Conservation (phyloP, 1,140 invertebrate genomes). For the Microplitis mediator region DNA sequence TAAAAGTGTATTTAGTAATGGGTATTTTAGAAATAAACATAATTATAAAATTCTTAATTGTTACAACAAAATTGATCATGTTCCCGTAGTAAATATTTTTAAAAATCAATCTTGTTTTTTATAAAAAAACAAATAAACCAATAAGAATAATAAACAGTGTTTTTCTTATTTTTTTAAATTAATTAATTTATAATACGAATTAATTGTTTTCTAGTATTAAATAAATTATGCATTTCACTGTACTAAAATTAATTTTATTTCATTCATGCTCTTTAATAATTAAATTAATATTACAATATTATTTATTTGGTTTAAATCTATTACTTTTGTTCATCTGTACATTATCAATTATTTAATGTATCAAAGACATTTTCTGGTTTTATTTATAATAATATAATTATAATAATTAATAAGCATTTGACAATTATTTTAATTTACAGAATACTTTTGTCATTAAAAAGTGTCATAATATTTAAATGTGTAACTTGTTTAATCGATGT, state of each 20-base stretch:
- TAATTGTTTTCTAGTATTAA: neutral
- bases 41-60: too few relatives aligned
- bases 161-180: neutral
- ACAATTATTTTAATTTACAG: neutral
- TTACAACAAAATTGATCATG: too few relatives aligned
- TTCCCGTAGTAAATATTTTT: too few relatives aligned
- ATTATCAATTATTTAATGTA: constrained; percentile 1
- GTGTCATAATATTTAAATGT: neutral
- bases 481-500: neutral
- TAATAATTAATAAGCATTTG: neutral
- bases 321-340: neutral
- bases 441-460: neutral
- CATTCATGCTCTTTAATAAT: neutral
- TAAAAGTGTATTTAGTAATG: too few relatives aligned
- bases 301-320: constrained; percentile 13
- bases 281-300: constrained; percentile 12
- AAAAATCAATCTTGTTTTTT: neutral
- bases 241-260: constrained; percentile 15
- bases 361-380: too few relatives aligned
- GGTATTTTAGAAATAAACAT: too few relatives aligned
- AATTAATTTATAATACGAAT: neutral
- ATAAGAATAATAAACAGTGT: neutral
- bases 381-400: neutral
- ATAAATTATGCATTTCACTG: neutral
- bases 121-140: neutral